Base-by-base conservation (phyloP, 2,113 vertebrate genomes). In the Oxyruncus cristatus region DNA sequence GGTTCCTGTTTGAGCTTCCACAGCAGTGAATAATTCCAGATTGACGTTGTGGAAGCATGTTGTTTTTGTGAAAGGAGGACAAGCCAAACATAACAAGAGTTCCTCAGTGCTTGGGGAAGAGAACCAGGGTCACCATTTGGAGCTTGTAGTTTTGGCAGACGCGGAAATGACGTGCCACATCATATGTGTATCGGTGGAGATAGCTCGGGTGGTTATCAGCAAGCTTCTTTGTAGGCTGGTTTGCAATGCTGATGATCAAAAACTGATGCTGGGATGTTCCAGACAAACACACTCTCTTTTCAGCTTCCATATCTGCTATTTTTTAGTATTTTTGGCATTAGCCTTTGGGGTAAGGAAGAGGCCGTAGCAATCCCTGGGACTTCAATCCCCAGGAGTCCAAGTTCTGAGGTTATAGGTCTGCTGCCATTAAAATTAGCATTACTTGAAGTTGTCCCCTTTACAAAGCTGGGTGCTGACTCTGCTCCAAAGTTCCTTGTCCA, bases 81-180 rank as follows among this genome's bases (percentile, higher is more conserved):
- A 53, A 15, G 93, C 96, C 96, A 96, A 97, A 50, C 76, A 95
- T 17, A 97, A 94, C 80, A 96, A 27, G 65, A 91, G 44, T 46
- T 86, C 79, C 94, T 52, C 58, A 72, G 65, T 33, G 76, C 79
- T 56, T 68, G 92, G 76, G 86, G 93, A 84, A 82, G 72, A 41
- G 44, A 95, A 76, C 90, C 95, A 94, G 80, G 70, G 83, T 87
- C 76, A 26, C 53, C 58, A 53, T 87, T 89, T 28, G 41, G 91
- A 92, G 66, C 52, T 63, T 35, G 44, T 61, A 28, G 12, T 49
- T 65, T 59, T 96, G 92, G 96, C 85, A 78, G 73, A 46, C 80
- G 46, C 56, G 81, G 83, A 75, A 89, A 28, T 61, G 46, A 78
- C 6, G 49, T 93, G 80, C 80, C 70, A 68, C 33, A 23, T 91